These are phyloP conservation scores for Rhyacichthys aspro DNA, from an alignment of 2,797 vertebrate species.

Conservation along the genomic window DNA sequence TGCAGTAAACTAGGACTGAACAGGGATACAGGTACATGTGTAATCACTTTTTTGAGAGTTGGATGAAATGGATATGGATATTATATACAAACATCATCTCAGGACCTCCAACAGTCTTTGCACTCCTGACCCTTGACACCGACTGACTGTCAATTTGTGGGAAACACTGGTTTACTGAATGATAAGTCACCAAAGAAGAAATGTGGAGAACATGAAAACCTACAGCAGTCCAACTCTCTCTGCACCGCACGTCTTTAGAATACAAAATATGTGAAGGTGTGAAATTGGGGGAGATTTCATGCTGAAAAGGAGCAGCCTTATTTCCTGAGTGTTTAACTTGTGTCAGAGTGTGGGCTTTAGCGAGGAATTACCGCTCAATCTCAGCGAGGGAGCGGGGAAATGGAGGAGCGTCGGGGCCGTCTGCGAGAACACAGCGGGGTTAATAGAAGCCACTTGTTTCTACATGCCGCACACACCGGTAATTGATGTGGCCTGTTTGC, in stretches of 20 bases:
- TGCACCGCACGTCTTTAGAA: background rate
- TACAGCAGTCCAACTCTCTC: no score
- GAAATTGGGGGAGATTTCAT: slow-evolving; percentile 16
- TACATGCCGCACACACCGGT: slow-evolving; percentile 38
- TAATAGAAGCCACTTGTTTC: slow-evolving; percentile 63
- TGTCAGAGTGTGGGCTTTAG: slow-evolving; percentile 7
- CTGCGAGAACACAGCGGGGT: slow-evolving; percentile 36
- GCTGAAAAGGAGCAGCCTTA: slow-evolving; percentile 15
- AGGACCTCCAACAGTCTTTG: no score
- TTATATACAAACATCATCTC: no score
- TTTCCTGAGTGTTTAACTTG: slow-evolving; percentile 23
- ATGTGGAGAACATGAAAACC: no score
- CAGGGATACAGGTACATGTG: no score
- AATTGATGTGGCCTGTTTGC: slow-evolving; percentile 47
- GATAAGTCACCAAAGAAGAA: no score
- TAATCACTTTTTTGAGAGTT: no score
- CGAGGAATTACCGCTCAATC: slow-evolving; percentile 40
- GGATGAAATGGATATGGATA: no score
- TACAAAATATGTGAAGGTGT: slow-evolving; percentile 11
- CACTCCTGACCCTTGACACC: no score
- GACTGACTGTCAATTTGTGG: no score
- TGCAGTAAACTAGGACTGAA: no score
- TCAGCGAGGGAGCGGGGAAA: slow-evolving; percentile 39
- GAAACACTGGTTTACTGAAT: no score
- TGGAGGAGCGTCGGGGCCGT: slow-evolving; percentile 14